phyloP scores from a whole-genome alignment of 2,797 vertebrate genomes.

The Oryzias dopingdopingensis region DNA sequence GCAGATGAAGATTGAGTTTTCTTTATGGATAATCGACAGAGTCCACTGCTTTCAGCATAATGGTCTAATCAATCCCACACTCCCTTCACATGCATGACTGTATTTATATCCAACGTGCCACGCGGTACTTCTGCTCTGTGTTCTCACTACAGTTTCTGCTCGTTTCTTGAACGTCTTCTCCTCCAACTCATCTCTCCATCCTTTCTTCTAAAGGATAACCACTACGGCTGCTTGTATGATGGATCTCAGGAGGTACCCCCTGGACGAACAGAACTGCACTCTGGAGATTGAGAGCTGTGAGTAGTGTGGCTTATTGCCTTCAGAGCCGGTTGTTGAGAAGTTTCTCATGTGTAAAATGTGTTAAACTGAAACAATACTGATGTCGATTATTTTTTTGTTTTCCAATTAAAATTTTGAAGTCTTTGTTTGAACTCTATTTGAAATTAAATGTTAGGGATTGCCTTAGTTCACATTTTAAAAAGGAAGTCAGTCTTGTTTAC shows the following conservation, averaged over 20 bases:
- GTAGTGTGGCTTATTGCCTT: slow-evolving; percentile 59
- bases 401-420: background rate
- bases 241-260: slow-evolving; percentile 92
- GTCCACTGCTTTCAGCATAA: slow-evolving; percentile 23
- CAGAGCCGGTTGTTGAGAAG: slow-evolving; percentile 8
- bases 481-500: background rate
- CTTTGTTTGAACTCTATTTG: slow-evolving; percentile 4
- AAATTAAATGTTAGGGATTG: too few relatives aligned
- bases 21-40: slow-evolving; percentile 20
- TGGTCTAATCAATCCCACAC: slow-evolving; percentile 12
- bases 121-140: background rate
- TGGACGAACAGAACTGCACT: slow-evolving; percentile 96
- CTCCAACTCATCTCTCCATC: slow-evolving; percentile 5
- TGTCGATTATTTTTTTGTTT: background rate
- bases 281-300: slow-evolving; percentile 96
- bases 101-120: slow-evolving; percentile 15
- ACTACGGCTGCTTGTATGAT: slow-evolving; percentile 97
- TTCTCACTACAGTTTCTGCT: slow-evolving; percentile 2
- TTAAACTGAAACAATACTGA: slow-evolving; percentile 6
- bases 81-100: slow-evolving; percentile 10
- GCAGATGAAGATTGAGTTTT: slow-evolving; percentile 40
- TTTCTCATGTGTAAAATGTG: slow-evolving; percentile 19
- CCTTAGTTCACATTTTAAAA: background rate
- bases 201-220: slow-evolving; percentile 82
- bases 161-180: slow-evolving; percentile 14